Evolutionary conservation across 2,888 invertebrate species (phyloP), one percentile per base, ranked within the genome.

Genomic region (Aspidiotus destructor): DNA sequence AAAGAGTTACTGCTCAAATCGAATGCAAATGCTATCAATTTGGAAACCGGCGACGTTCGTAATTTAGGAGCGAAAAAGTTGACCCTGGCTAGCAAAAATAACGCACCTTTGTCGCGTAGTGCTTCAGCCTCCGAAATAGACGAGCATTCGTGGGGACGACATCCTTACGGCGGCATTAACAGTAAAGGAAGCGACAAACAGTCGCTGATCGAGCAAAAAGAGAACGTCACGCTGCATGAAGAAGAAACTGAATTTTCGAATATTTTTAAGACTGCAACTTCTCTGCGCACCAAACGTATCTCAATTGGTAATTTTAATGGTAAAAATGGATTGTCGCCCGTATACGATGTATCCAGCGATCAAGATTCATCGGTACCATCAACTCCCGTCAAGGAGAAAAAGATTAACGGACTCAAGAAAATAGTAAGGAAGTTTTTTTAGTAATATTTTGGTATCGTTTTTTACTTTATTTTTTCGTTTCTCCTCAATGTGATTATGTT

Each of bases 241-340:
- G 65, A 65, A n/a, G 65, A 65, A 57, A 65, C 42, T 11, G 58
- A 65, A 44, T 58, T 42, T 40, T 58, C 65, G 13, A 13, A 57
- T 17, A 80, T 78, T 70, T 77, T 81, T 74, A 78, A 77, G 72
- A 80, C 80, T 8, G 80, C 81, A 1, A 71, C 78, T 0, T 77
- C 77, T 42, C 73, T 77, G 6, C 75, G 80, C 69, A 76, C 74
- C 55, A 77, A 77, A 73, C 74, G 78, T 69, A 75, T 73, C 72
- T 71, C 73, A 0, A 28, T 28, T 3, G 72, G 74, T 60, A 72
- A 73, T 40, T 74, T 72, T 16, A 65, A 65, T 44, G 65, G 65
- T 9, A 57, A 28, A 17, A 13, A 41, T 9, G 44, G 9, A 40
- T 48, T 65, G 55, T 65, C 69, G 17, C 62, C 69, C 7, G 61